Percentiles rank a stretch among this genome's conserved stretches.
Evolutionary conservation across 1,140 invertebrate genomes (phyloP).

Genomic region (Heliconius hermathena): DNA sequence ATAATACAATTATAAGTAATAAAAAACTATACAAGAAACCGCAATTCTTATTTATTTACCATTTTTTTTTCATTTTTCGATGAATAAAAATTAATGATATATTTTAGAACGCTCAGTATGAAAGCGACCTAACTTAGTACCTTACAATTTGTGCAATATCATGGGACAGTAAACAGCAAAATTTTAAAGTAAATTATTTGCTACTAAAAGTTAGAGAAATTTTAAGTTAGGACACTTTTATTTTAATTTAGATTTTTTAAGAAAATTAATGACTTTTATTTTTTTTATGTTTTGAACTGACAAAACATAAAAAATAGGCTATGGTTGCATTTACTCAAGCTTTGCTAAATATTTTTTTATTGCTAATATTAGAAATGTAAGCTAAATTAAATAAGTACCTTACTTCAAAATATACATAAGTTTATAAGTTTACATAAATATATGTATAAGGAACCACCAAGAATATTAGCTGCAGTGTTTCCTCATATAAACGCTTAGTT

Average conservation of each 20-base stretch:
- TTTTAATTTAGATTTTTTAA: not conserved
- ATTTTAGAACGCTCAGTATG: not conserved
- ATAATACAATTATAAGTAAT: no score
- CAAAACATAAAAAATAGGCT: no score
- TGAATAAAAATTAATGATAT: not conserved
- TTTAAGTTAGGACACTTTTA: not conserved
- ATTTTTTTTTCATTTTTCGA: no score
- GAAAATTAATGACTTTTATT: no score
- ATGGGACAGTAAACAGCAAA: not conserved
- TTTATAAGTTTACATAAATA: not conserved
- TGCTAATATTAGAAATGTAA: no score
- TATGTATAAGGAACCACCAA: not conserved
- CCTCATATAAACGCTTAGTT: not conserved
- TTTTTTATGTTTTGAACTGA: no score
- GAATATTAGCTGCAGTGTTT: not conserved
- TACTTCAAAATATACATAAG: not conserved
- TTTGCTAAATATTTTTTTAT: no score
- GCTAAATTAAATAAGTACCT: not conserved
- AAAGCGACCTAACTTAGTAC: not conserved
- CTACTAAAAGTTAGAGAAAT: no score
- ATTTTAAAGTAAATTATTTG: no score
- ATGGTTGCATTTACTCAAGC: no score
- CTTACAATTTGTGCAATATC: not conserved
- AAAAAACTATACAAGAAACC: no score
- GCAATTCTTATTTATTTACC: no score